Evolutionary conservation across 2,888 invertebrate genomes (phyloP).

Genomic region (Axea sp.): DNA sequence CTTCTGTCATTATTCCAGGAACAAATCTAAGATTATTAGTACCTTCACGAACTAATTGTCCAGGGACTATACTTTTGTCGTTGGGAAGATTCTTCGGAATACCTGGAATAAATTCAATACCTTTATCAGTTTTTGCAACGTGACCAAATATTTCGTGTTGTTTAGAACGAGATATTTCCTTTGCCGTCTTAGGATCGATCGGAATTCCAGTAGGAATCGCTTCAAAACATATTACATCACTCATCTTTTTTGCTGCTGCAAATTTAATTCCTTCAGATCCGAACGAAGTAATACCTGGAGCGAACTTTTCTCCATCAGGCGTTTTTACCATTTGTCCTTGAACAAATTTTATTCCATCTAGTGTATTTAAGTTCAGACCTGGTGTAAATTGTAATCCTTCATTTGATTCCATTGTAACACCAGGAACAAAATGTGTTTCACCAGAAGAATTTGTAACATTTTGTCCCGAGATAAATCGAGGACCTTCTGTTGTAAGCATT

Average conservation of each 20-base stretch:
- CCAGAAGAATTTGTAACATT: constrained; percentile 81
- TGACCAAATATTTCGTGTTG: constrained; percentile 82
- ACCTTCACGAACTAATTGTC: constrained; percentile 83
- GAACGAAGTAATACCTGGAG: constrained; percentile 82
- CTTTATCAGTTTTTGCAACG: constrained; percentile 84
- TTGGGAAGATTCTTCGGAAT: constrained; percentile 79
- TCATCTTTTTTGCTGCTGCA: constrained; percentile 82
- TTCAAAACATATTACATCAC: constrained; percentile 82
- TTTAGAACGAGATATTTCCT: constrained; percentile 78
- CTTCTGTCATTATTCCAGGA: constrained; percentile 85
- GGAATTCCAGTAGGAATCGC: constrained; percentile 82
- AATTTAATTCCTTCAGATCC: constrained; percentile 82
- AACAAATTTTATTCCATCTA: constrained; percentile 84
- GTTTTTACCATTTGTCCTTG: constrained; percentile 84
- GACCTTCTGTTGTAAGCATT: constrained; percentile 83
- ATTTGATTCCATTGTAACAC: constrained; percentile 80
- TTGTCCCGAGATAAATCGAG: constrained; percentile 85
- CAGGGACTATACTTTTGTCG: constrained; percentile 83
- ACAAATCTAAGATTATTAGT: constrained; percentile 84
- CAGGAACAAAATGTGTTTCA: constrained; percentile 83
- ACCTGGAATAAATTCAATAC: constrained; percentile 85
- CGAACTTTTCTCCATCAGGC: constrained; percentile 82
- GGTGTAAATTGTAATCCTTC: constrained; percentile 82
- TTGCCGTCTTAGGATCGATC: constrained; percentile 81
- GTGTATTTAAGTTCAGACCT: constrained; percentile 83